Base-by-base conservation (phyloP, 2,797 vertebrate species). In the Scomberomorus guttatus region DNA sequence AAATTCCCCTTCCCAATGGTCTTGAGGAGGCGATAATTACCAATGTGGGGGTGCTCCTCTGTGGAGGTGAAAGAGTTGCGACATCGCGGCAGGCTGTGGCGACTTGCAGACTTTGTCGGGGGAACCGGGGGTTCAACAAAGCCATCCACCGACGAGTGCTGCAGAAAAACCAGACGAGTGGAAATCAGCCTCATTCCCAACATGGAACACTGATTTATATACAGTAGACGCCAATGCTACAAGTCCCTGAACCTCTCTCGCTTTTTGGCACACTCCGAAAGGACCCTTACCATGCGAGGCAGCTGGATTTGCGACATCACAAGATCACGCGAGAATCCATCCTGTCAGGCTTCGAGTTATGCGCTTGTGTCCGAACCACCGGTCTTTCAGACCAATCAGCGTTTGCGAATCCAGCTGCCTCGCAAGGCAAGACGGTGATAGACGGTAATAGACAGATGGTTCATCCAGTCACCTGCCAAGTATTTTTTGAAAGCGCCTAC, bases 1-100 rank as follows among this genome's bases (percentile, higher is more conserved):
- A 99, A 98, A 90, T 98, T 99, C 79, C 98, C 98, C 92, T 98
- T 99, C 83, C 97, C 98, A 87, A 98, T 98, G 77, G 97, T 99
- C 93, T 99, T 99, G 66, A 98, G 96, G 80, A 99, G 96, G 72
- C 97, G 97, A 54, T 99, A 99, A 88, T 97, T 99, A 85, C 97
- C 98, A 80, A 99, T 95, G 82, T 99, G 98, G 68, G 98, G 97
- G 72, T 98, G 98, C 72, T 99, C 98, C 34, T 98, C 97, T 2
- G 97, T 96, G 64, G 97, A 97, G 0, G 97, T 96, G 77, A 98
- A 95, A 68, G 98, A 98, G 88, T 97, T 99, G 87, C 97, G 95
- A 51, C 97, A 97, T 84, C 97, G 93, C 0, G 98, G 96, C 75
- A 98, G 93, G 85, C 96, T 98, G 89, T 98, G 97, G 72, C 98